A percentile compares a stretch with the other conserved stretches of the same genome.
phyloP scores from a whole-genome alignment of 2,888 invertebrate genomes.

The Iselma pallidipennis region DNA sequence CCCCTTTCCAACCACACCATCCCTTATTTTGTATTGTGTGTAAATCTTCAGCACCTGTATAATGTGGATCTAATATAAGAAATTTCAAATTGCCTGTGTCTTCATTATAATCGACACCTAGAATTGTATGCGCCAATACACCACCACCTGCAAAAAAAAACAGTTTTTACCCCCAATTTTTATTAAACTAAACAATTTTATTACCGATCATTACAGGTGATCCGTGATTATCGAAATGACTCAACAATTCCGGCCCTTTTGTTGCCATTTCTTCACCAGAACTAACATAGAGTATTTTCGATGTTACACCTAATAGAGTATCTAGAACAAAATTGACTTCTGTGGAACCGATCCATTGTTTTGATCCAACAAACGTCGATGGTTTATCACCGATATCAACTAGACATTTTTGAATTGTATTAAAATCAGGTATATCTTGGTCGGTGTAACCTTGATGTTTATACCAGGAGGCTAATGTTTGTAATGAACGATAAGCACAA shows the following conservation, averaged over 20 bases:
- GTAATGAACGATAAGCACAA: conserved; percentile 96
- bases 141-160: conserved; percentile 77
- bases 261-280: conserved; percentile 81
- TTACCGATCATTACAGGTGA: conserved; percentile 98
- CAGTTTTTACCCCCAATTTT: background rate
- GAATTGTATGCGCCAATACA: conserved; percentile 95
- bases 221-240: conserved; percentile 92
- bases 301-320: conserved; percentile 73
- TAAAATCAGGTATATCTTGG: conserved; percentile 76
- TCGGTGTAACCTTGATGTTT: conserved; percentile 80
- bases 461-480: conserved; percentile 97
- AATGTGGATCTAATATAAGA: conserved; percentile 98
- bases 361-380: conserved; percentile 82
- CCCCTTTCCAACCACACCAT: conserved; percentile 97
- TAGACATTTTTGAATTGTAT: conserved; percentile 90
- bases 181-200: conserved; percentile 2
- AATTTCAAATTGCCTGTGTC: conserved; percentile 81
- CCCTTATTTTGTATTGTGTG: conserved; percentile 77
- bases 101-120: conserved; percentile 89
- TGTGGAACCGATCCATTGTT: conserved; percentile 97
- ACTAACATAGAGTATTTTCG: conserved; percentile 82
- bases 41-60: conserved; percentile 86
- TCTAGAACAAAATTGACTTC: conserved; percentile 94
- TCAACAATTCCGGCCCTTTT: conserved; percentile 79
- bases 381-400: conserved; percentile 95